Evolutionary conservation across 1,140 invertebrate species (phyloP), one percentile per base, ranked within the genome.

Genomic region (Melitaea cinxia): DNA sequence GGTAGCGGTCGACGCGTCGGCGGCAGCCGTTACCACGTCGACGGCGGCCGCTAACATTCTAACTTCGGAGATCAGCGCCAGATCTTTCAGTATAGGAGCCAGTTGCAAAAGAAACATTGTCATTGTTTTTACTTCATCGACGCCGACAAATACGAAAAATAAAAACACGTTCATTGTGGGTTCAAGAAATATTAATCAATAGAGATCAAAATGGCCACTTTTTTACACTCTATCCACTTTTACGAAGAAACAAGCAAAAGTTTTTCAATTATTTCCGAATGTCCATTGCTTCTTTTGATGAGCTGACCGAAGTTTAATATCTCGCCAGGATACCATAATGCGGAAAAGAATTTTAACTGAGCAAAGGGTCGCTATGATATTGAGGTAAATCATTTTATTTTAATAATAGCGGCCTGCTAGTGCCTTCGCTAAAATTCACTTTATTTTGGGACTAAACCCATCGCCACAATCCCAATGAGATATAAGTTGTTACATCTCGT

Each of bases 211-310:
- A 45, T n/a, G 42, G 42, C 15, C 14, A 45, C 19, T 45, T 45
- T 45, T 45, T 17, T 45, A 45, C 42, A 6, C 42, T 45, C 14
- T 45, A 45, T 45, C 6, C 42, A 45, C 42, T n/a, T 45, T 45
- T 45, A 15, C 42, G 42, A 45, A 45, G 42, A 15, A 17, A n/a
- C 53, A 39, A 56, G 17, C 12, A 55, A 63, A 54, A 63, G 17
- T 63, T 63, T 45, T 63, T 63, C 37, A 63, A 63, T 54, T 63
- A 63, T 17, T 63, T 63, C 55, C 50, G 60, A 55, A 63, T 63
- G 60, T 63, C 52, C 23, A 55, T 63, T 17, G 39, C 50, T 63
- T 63, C 60, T 47, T 63, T 63, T 63, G 50, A 63, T 54, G 60
- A 63, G 37, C 45, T 63, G 23, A 55, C 50, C 10, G 37, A 63